Evolutionary conservation across 1,140 invertebrate species (phyloP), one percentile per base, ranked within the genome.

Genomic region (Hyles euphorbiae): DNA sequence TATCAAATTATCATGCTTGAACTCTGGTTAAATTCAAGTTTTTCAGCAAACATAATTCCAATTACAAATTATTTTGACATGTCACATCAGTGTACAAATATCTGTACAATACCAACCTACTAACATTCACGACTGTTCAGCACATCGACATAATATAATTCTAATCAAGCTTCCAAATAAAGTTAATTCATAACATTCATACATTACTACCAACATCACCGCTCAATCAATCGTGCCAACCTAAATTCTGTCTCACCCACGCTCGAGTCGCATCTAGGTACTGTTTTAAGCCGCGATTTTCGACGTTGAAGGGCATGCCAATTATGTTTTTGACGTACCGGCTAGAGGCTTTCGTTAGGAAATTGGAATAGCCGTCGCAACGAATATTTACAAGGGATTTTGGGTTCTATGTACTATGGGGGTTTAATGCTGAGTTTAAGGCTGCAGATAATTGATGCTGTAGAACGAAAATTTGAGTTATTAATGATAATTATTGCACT

Each of bases 291-390:
- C 11, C 3, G 11, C 56, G 32, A 3, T 40, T 61, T 22, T 22
- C 22, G 53, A 34, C 50, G 48, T 11, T 52, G 65, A 66, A 70
- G 72, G 74, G 74, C 67, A 70, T 65, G 74, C 70, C 72, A 81
- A 81, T 81, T 78, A 81, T 76, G 72, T 76, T 79, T 77, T 74
- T 77, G 72, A 78, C 72, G 64, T 66, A 34, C 50, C 53, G 36
- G 57, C 36, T 9, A 59, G 64, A 63, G 58, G 60, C 60, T 62
- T 57, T 58, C 40, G 47, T 49, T 55, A 61, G 62, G 64, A 74
- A 70, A 76, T 75, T 74, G 69, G 69, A 69, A 68, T 74, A 65
- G 62, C 62, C 64, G 36, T 60, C 59, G 53, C 33, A 60, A 36
- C 48, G 47, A 61, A 57, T 40, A 57, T 61, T 61, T 57, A 53